Conservation (phyloP, 2,797 vertebrate species). For the Coccyzus lansbergi region DNA sequence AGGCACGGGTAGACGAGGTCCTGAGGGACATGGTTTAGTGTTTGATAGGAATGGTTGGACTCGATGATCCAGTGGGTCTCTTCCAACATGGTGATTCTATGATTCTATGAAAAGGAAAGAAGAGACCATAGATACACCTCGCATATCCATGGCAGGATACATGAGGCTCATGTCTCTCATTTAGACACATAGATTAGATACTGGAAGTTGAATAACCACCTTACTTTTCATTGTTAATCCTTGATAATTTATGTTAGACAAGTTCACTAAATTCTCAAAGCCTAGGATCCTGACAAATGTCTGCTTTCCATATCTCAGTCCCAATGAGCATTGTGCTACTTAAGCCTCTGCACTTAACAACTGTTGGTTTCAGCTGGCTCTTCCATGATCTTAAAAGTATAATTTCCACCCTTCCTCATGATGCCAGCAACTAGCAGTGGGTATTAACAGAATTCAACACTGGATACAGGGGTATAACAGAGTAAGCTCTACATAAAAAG, state of each 20-base stretch:
- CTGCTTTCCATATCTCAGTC: slow-evolving; percentile 18
- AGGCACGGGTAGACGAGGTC: too few species aligned
- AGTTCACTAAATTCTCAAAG: slow-evolving; percentile 5
- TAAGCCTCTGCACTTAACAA: neutral
- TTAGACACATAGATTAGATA: neutral
- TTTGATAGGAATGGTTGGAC: too few species aligned
- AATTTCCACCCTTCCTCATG: neutral
- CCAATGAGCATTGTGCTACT: neutral
- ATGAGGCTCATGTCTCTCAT: neutral
- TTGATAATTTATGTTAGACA: slow-evolving; percentile 24
- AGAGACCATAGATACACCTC: neutral
- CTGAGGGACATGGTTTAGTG: too few species aligned
- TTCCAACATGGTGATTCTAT: too few species aligned
- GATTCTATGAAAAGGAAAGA: too few species aligned
- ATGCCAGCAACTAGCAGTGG: neutral
- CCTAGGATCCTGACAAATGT: slow-evolving; percentile 7
- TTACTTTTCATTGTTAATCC: neutral
- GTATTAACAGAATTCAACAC: neutral
- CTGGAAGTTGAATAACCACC: neutral
- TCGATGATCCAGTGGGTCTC: too few species aligned
- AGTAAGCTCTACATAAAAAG: neutral
- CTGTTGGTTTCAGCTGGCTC: neutral
- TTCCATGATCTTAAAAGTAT: neutral
- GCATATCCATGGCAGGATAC: neutral
- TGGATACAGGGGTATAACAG: neutral